Evolutionary conservation across 2,113 vertebrate genomes (phyloP).

Genomic region (Rhinoptilus africanus): DNA sequence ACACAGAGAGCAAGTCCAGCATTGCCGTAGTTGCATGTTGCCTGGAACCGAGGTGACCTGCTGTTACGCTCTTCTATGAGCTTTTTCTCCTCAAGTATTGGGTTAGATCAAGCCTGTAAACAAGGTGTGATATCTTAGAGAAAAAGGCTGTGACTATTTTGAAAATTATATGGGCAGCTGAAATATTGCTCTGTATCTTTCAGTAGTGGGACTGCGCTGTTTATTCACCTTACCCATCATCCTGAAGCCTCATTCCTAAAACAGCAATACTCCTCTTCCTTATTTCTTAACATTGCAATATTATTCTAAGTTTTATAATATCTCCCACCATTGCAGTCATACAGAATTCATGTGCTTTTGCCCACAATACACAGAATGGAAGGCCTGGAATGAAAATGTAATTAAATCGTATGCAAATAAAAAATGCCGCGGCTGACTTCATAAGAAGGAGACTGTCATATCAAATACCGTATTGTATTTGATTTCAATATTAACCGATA

Average conservation of each 20-base stretch:
- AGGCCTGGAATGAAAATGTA: slow-evolving; percentile 54
- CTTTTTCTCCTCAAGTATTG: background rate
- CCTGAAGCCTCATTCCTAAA: background rate
- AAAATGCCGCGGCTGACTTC: slow-evolving; percentile 40
- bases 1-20: background rate
- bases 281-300: background rate
- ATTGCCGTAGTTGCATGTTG: background rate
- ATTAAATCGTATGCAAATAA: slow-evolving; percentile 70
- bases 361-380: background rate
- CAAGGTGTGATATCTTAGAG: background rate
- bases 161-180: background rate
- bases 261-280: background rate
- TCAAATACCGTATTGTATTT: slow-evolving; percentile 65
- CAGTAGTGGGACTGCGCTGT: background rate
- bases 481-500: slow-evolving; percentile 74
- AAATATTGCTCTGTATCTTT: background rate
- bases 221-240: background rate
- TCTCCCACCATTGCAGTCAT: background rate
- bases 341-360: slow-evolving; percentile 35
- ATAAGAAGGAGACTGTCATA: slow-evolving; percentile 56
- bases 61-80: background rate
- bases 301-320: slow-evolving; percentile 9
- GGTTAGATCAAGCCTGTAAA: background rate
- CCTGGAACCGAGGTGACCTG: background rate
- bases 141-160: background rate